phyloP scores from a whole-genome alignment of 1,140 invertebrate species.

The Calosoma granatense region DNA sequence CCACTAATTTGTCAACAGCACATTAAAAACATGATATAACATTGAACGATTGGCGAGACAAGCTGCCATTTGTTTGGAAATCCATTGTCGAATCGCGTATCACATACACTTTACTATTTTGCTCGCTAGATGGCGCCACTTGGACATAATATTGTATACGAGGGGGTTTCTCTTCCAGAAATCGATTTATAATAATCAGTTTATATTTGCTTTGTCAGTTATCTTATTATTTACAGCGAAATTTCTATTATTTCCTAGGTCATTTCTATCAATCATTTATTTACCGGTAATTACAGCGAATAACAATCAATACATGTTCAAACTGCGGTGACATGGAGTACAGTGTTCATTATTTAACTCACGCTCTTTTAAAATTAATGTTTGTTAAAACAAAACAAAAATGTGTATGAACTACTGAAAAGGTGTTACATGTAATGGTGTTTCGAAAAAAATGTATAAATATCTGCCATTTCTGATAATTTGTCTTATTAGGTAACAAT shows the following conservation, averaged over 20 bases:
- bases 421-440: neutral
- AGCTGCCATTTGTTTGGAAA: slow-evolving; percentile 2
- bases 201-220: too few relatives aligned
- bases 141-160: too few relatives aligned
- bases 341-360: neutral
- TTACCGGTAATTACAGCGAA: neutral
- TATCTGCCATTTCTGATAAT: neutral
- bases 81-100: neutral
- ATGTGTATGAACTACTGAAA: neutral
- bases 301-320: slow-evolving; percentile 2
- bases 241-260: too few relatives aligned
- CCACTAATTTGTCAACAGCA: neutral
- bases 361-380: neutral
- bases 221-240: too few relatives aligned
- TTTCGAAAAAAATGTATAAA: neutral
- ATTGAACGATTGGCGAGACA: neutral
- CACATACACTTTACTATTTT: too few relatives aligned
- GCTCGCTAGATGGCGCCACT: too few relatives aligned
- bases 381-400: neutral
- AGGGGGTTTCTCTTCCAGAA: too few relatives aligned
- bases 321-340: neutral
- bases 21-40: neutral
- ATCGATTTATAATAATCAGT: too few relatives aligned
- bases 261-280: too few relatives aligned
- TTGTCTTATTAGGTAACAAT: neutral